Conservation (phyloP, 2,113 vertebrate species). For the Rhagologus leucostigma region DNA sequence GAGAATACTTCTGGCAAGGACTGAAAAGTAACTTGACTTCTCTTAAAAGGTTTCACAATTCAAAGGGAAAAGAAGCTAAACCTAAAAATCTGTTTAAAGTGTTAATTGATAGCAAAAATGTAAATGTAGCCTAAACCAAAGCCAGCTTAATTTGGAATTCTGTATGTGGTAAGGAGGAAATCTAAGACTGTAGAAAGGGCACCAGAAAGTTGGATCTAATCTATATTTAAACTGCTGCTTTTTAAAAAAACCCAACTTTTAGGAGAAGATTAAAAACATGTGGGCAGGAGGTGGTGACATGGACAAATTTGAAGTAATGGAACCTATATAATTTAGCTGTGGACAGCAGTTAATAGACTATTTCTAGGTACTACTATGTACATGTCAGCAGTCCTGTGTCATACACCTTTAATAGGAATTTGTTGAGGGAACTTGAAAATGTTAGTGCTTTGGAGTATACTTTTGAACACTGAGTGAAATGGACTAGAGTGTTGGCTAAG, state of each 20-base stretch:
- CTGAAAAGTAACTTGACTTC: background rate
- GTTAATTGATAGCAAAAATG: background rate
- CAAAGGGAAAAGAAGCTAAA: background rate
- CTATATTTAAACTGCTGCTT: background rate
- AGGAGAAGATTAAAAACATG: slow-evolving; percentile 51
- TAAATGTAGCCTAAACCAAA: background rate
- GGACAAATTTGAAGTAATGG: slow-evolving; percentile 58
- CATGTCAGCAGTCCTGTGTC: slow-evolving; percentile 35
- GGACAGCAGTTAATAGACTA: slow-evolving; percentile 48
- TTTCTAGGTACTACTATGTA: background rate
- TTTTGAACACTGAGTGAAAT: background rate
- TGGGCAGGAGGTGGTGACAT: slow-evolving; percentile 46
- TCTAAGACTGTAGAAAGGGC: background rate
- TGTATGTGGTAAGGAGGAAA: background rate
- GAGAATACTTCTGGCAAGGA: background rate
- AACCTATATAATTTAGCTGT: slow-evolving; percentile 56
- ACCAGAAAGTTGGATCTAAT: background rate
- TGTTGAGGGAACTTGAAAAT: background rate
- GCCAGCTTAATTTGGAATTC: background rate
- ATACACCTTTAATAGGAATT: slow-evolving; percentile 15
- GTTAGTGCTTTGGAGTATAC: background rate
- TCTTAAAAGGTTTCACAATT: background rate
- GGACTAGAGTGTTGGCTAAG: background rate
- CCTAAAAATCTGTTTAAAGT: background rate
- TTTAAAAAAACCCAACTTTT: background rate